A percentile compares a stretch with the other conserved stretches of the same genome.
Evolutionary conservation across 2,113 vertebrate genomes (phyloP).

Genomic region (Megalops atlanticus): DNA sequence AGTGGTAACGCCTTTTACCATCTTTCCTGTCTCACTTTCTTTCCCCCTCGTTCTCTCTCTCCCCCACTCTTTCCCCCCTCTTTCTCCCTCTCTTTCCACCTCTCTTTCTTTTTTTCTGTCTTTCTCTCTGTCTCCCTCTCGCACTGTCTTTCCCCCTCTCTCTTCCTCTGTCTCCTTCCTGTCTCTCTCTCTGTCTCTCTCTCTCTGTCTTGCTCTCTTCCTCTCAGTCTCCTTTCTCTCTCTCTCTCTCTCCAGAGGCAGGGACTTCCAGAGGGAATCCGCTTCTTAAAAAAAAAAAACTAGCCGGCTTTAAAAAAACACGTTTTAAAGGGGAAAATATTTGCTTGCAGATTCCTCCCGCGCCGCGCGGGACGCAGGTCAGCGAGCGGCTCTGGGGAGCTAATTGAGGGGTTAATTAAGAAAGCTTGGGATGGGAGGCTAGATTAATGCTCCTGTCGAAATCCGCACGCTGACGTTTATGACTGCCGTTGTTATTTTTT

Average conservation of each 20-base stretch:
- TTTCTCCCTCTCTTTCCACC: background rate
- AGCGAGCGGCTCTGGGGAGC: background rate
- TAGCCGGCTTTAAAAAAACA: background rate
- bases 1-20: constrained; percentile 31
- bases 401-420: constrained; percentile 61
- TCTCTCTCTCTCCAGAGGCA: background rate
- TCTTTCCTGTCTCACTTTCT: background rate
- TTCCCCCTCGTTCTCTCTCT: background rate
- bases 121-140: background rate
- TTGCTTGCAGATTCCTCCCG: constrained; percentile 26
- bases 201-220: background rate
- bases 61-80: background rate
- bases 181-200: background rate
- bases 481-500: constrained; percentile 54
- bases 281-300: constrained; percentile 42
- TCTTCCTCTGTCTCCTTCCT: background rate
- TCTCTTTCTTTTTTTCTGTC: background rate
- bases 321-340: background rate
- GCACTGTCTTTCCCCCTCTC: background rate
- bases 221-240: background rate
- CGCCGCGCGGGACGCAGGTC: constrained; percentile 24
- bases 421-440: constrained; percentile 33
- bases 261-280: constrained; percentile 22
- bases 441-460: constrained; percentile 41
- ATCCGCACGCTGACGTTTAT: constrained; percentile 32